Evolutionary conservation across 2,888 invertebrate genomes (phyloP).

Genomic region (Hypolimnas misippus): DNA sequence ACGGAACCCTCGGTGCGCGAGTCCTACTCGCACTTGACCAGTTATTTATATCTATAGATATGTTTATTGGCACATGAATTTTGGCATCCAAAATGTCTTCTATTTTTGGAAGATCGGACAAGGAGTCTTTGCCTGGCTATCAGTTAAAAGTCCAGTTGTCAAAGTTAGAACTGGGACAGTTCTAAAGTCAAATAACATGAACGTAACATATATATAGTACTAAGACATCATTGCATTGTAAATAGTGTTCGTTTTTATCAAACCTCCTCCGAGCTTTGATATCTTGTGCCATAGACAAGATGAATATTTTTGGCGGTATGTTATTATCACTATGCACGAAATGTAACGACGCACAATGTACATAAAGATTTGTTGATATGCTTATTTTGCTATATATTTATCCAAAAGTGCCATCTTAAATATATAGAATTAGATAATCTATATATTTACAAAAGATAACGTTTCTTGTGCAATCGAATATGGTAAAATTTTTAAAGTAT

Average conservation of each 20-base stretch:
- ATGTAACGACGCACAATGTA: conserved; percentile 42
- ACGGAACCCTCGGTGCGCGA: too few relatives aligned
- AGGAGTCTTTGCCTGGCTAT: too few relatives aligned
- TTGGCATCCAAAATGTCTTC: too few relatives aligned
- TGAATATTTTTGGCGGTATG: conserved; percentile 52
- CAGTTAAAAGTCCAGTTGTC: too few relatives aligned
- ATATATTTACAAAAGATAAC: conserved; percentile 46
- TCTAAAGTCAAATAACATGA: too few relatives aligned
- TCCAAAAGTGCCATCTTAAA: conserved; percentile 74
- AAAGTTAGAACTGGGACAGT: too few relatives aligned
- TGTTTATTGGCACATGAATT: too few relatives aligned
- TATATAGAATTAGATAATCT: conserved; percentile 40
- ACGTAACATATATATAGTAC: too few relatives aligned
- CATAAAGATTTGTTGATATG: conserved; percentile 53
- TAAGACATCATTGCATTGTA: too few relatives aligned
- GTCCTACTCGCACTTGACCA: too few relatives aligned
- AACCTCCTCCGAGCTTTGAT: conserved; percentile 64
- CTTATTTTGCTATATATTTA: conserved; percentile 71
- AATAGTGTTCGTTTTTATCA: conserved; percentile 59
- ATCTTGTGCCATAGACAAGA: conserved; percentile 74
- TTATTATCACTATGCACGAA: conserved; percentile 20
- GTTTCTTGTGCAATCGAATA: conserved; percentile 67
- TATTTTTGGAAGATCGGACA: too few relatives aligned
- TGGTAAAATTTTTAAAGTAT: conserved; percentile 63
- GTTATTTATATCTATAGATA: too few relatives aligned